Conservation (phyloP, 2,113 vertebrate species). For the Cottus gobio region DNA sequence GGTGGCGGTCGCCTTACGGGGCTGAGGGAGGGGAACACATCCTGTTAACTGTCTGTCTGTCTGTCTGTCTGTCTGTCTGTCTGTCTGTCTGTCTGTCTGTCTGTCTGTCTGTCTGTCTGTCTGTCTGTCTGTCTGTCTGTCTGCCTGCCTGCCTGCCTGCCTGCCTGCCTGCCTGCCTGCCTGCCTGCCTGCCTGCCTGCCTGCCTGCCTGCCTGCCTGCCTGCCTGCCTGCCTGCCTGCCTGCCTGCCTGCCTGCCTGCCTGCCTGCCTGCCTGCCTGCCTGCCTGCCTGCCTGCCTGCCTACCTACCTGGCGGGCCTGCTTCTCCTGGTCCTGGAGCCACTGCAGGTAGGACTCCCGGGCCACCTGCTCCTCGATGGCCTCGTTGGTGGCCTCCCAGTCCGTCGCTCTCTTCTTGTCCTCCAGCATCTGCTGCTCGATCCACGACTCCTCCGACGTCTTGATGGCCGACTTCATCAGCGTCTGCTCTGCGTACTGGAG, state of each 20-base stretch:
- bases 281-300: background rate
- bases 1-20: constrained; percentile 92
- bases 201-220: too few species aligned
- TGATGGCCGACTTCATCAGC: constrained; percentile 96
- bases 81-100: too few species aligned
- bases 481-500: constrained; percentile 91
- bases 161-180: too few species aligned
- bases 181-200: too few species aligned
- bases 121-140: too few species aligned
- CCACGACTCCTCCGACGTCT: constrained; percentile 97
- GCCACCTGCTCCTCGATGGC: constrained; percentile 97
- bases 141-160: too few species aligned
- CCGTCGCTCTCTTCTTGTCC: constrained; percentile 94
- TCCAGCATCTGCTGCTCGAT: constrained; percentile 98
- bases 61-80: too few species aligned
- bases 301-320: constrained; percentile 93
- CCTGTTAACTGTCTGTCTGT: too few species aligned
- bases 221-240: too few species aligned
- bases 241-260: too few species aligned
- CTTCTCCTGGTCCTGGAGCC: constrained; percentile 96
- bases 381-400: constrained; percentile 98
- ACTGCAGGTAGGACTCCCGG: constrained; percentile 93
- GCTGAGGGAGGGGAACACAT: constrained; percentile 73
- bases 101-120: too few species aligned
- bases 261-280: background rate